Base-by-base conservation (phyloP, 2,888 invertebrate genomes). In the Hemaris fuciformis region DNA sequence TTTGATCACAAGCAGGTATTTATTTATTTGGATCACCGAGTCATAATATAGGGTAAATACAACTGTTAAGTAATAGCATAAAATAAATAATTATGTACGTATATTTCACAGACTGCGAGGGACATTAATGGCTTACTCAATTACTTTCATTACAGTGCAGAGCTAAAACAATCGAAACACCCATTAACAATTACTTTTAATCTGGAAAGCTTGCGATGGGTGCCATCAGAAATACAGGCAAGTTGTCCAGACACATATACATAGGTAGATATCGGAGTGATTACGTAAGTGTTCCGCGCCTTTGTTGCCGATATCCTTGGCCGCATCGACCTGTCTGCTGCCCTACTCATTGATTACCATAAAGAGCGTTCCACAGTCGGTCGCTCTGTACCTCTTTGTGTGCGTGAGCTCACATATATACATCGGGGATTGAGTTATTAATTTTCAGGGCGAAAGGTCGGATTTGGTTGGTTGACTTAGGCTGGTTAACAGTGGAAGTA, bases 321-420 rank as follows among this genome's bases (percentile, higher is more conserved):
- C 67, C 68, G 62, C 62, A 64, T 63, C 68, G 66, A 66, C 63
- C 67, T 62, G 63, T 57, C 60, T 62, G 65, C 63, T 64, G 67
- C 65, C 66, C 63, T 67, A 64, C 61, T 59, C 62, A 64, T 62
- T 59, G 60, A 70, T 68, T 68, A 68, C 53, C 67, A 68, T 70
- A 66, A 57, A 57, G 57, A 57, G 57, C 56, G 58, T 62, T 69
- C 13, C 67, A 64, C 3, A 75, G 53, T 53, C 18, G 10, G 2
- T 31, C 27, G n/a, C 31, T 53, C 31, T 53, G 8, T 53, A 53
- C 53, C 27, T 45, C 7, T 8, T 20, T 46, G 38, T 3, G 38
- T 38, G 27, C 27, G 38, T n/a, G 38, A 38, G 23, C 22, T 46
- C 5, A 22, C 5, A n/a, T 4, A 23, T 3, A 5, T n/a, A n/a